Percentiles rank a stretch among this genome's conserved stretches.
Conservation (phyloP, 2,888 invertebrate genomes). For the Amorpha juglandis region DNA sequence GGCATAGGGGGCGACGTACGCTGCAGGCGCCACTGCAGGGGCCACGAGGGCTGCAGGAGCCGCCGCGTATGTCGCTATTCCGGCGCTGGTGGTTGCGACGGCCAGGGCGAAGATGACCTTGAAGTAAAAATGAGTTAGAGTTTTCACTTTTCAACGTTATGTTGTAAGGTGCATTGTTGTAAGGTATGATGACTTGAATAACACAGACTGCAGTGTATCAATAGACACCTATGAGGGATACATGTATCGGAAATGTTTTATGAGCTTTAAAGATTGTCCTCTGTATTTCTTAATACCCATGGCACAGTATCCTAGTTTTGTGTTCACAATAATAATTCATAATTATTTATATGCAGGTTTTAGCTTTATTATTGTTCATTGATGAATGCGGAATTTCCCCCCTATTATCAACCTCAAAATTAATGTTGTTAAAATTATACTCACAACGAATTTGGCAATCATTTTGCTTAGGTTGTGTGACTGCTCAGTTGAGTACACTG, state of each 20-base stretch:
- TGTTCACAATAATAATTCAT: too few relatives aligned
- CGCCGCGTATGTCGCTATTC: slow-evolving; percentile 63
- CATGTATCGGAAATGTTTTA: not conserved
- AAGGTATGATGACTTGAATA: not conserved
- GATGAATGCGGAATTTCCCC: not conserved
- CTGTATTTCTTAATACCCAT: not conserved
- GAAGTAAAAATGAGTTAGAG: slow-evolving; percentile 22
- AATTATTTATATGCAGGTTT: not conserved
- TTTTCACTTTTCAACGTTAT: not conserved
- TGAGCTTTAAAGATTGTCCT: not conserved
- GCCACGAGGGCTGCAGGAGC: slow-evolving; percentile 82
- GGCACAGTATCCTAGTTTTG: not conserved
- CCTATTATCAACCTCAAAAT: not conserved
- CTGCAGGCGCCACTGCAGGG: slow-evolving; percentile 85
- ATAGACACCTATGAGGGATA: not conserved
- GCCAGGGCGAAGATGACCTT: slow-evolving; percentile 72
- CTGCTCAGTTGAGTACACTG: slow-evolving; percentile 67
- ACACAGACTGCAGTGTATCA: not conserved
- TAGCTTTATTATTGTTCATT: not conserved
- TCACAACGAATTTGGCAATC: slow-evolving; percentile 82
- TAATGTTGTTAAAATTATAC: slow-evolving; percentile 35
- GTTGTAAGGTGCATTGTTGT: not conserved
- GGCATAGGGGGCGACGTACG: slow-evolving; percentile 89
- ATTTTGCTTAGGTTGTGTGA: slow-evolving; percentile 76
- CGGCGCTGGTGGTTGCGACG: slow-evolving; percentile 64